Conservation (phyloP, 2,797 vertebrate species). For the Spinus olivaceus region DNA sequence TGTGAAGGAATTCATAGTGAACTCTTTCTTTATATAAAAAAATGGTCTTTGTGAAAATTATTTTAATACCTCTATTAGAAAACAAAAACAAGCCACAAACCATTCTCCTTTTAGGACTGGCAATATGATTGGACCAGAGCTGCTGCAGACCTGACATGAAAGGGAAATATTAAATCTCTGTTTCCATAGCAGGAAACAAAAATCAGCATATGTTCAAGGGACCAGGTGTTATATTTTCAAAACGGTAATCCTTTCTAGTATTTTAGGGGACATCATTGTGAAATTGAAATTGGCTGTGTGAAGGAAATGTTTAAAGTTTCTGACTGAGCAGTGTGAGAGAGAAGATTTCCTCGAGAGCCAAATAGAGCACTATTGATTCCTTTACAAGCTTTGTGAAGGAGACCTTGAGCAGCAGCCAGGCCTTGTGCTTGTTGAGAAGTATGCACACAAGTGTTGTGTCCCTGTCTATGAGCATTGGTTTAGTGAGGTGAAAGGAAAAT, state of each 20-base stretch:
- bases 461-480: neutral
- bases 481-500: neutral
- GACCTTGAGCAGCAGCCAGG: neutral
- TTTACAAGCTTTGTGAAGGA: neutral
- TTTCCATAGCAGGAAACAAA: neutral
- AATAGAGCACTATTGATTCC: neutral
- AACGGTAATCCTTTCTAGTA: neutral
- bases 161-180: neutral
- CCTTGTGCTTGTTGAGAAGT: neutral
- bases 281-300: neutral
- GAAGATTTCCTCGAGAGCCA: neutral
- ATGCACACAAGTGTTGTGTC: fast-evolving
- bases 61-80: neutral
- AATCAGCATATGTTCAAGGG: neutral
- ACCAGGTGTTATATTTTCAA: neutral
- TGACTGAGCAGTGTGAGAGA: neutral
- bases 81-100: neutral
- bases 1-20: neutral
- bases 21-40: neutral
- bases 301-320: neutral
- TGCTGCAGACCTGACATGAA: neutral
- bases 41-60: neutral
- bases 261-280: neutral
- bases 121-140: neutral
- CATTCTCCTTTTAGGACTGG: neutral